phyloP scores from a whole-genome alignment of 2,797 vertebrate genomes.

The Nasua narica region DNA sequence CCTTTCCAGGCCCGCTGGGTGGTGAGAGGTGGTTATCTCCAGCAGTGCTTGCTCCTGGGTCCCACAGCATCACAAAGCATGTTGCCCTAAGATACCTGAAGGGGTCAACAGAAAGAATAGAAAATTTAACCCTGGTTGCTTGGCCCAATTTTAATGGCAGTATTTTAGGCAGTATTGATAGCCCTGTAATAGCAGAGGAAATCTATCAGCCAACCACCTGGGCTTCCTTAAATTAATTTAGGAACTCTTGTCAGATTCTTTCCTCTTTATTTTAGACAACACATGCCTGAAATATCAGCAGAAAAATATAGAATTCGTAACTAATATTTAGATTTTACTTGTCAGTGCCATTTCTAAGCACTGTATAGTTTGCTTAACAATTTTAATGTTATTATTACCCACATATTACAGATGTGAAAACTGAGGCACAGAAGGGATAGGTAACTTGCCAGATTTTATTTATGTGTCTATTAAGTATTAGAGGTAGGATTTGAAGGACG shows the following conservation, averaged over 20 bases:
- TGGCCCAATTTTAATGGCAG: background rate
- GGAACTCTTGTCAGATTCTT: background rate
- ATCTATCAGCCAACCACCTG: background rate
- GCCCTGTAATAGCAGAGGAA: background rate
- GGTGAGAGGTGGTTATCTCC: background rate
- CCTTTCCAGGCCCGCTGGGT: background rate
- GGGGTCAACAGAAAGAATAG: background rate
- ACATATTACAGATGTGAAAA: background rate
- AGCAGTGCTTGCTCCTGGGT: background rate
- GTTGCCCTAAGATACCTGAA: background rate
- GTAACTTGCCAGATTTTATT: background rate
- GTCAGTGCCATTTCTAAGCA: background rate
- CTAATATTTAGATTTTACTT: background rate
- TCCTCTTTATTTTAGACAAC: background rate
- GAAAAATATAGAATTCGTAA: slow-evolving; percentile 10
- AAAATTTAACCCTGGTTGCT: background rate
- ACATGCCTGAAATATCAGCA: background rate
- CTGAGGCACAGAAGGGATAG: background rate
- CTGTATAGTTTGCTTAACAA: background rate
- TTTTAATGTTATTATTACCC: background rate
- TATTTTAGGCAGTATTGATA: background rate
- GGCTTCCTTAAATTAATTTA: background rate
- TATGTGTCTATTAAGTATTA: background rate
- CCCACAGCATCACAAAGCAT: background rate
- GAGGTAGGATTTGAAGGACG: background rate